Conservation (phyloP, 2,113 vertebrate species). For the Dicaeum eximium region DNA sequence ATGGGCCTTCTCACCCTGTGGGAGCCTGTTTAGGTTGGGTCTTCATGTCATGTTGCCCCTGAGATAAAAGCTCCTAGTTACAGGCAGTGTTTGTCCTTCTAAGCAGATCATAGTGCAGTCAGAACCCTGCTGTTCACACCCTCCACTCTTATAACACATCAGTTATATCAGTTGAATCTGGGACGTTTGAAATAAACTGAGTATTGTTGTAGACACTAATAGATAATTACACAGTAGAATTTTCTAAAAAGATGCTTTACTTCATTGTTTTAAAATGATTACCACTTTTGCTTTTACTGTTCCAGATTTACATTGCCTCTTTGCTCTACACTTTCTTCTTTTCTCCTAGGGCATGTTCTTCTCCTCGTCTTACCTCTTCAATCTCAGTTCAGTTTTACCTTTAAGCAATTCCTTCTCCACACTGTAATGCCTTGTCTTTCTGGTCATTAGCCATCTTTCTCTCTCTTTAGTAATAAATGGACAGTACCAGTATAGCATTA, state of each 20-base stretch:
- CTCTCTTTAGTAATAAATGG: neutral
- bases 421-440: neutral
- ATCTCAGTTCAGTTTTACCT: neutral
- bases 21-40: neutral
- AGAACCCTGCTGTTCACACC: neutral
- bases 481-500: neutral
- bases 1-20: neutral
- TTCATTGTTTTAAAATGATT: neutral
- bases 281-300: neutral
- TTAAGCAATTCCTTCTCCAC: neutral
- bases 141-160: neutral
- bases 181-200: neutral
- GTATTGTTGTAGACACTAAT: neutral
- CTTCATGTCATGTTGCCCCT: accelerated
- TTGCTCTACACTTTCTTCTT: neutral
- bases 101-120: neutral
- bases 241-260: neutral
- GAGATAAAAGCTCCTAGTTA: neutral
- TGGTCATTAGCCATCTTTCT: neutral
- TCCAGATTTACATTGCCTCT: neutral
- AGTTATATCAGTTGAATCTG: neutral
- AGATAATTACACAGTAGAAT: neutral
- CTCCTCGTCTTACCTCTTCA: neutral
- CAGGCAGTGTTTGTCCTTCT: neutral
- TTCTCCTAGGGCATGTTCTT: neutral